A percentile compares a stretch with the other conserved stretches of the same genome.
Evolutionary conservation across 2,888 invertebrate genomes (phyloP).

Genomic region (Unio pictorum): DNA sequence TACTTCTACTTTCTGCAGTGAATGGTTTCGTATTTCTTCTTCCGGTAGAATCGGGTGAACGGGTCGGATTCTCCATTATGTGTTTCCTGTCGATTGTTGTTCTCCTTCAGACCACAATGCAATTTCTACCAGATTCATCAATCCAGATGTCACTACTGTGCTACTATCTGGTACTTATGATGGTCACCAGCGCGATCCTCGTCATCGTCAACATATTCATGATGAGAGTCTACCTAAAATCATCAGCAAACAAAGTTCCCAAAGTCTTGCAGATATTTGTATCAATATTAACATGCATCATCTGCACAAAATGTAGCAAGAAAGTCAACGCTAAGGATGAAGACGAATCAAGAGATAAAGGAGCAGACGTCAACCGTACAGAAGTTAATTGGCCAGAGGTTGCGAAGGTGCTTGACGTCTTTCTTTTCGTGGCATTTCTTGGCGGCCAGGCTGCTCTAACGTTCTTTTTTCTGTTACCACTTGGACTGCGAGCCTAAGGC

Average conservation of each 20-base stretch:
- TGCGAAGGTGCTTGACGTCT: conserved; percentile 22
- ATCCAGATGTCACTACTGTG: conserved; percentile 32
- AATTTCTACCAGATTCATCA: conserved; percentile 30
- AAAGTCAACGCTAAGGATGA: too few species aligned
- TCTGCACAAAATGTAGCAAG: too few species aligned
- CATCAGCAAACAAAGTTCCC: too few species aligned
- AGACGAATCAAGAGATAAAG: too few species aligned
- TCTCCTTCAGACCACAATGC: conserved; percentile 35
- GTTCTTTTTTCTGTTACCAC: conserved; percentile 22
- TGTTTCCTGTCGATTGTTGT: conserved; percentile 38
- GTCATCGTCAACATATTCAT: conserved; percentile 25
- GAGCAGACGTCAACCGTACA: too few species aligned
- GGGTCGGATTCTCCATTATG: conserved; percentile 32
- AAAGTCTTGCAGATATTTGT: too few species aligned
- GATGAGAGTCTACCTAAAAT: conserved; percentile 26
- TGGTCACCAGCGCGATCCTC: conserved; percentile 28
- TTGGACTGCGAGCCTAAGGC: conserved; percentile 6
- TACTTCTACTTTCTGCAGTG: conserved; percentile 25
- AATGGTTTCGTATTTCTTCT: conserved; percentile 34
- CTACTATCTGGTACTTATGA: conserved; percentile 33
- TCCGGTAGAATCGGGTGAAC: conserved; percentile 30
- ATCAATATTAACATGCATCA: too few species aligned
- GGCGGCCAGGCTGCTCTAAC: conserved; percentile 24
- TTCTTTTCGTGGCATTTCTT: conserved; percentile 27
- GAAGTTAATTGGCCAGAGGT: conserved; percentile 27